Base-by-base conservation (phyloP, 2,113 vertebrate species). In the Phalacrocorax aristotelis region DNA sequence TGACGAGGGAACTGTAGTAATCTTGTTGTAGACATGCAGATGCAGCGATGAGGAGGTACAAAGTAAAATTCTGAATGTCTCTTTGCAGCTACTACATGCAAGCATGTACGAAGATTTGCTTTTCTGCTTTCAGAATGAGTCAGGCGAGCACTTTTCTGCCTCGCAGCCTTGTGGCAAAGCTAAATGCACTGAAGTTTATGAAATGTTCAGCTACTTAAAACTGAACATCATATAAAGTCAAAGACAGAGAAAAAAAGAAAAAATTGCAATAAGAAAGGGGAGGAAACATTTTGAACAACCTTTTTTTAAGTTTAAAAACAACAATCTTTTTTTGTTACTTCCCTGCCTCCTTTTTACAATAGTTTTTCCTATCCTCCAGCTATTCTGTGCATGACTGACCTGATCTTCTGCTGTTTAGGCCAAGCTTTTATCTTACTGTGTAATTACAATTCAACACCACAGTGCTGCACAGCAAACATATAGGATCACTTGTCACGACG, bases 81-180 rank as follows among this genome's bases (percentile, higher is more conserved):
- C 23, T 48, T 58, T 27, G 42, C 46, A 75, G 42, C 25, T 70
- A 7, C 32, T 42, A 4, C 0, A 2, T n/a, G 19, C 0, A 2
- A 84, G 20, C 19, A 66, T 42, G 17, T 3, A 23, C 16, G 42
- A 90, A 61, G n/a, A 26, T 6, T 71, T 44, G 17, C 0, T 44
- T 89, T 89, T 48, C 36, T 7, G 16, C 21, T 80, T 86, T n/a
- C 38, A 74, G 36, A 74, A 62, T 42, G 38, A 20, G 11, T 5
- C 17, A 81, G 14, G 70, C 13, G 7, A 86, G 15, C 46, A 62
- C 7, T 78, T 91, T 36, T 30, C 25, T 66, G 9, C 30, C 17
- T 38, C 68, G 25, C n/a, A 87, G 48, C 22, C 40, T 27, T 10
- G 2, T 10, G 58, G 42, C 19, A 14, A 78, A 84, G 15, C 32